Percentiles rank a stretch among this genome's conserved stretches.
These are phyloP conservation scores for Schizotus pectinicornis DNA, from an alignment of 2,888 invertebrate species.

Conservation along the genomic window DNA sequence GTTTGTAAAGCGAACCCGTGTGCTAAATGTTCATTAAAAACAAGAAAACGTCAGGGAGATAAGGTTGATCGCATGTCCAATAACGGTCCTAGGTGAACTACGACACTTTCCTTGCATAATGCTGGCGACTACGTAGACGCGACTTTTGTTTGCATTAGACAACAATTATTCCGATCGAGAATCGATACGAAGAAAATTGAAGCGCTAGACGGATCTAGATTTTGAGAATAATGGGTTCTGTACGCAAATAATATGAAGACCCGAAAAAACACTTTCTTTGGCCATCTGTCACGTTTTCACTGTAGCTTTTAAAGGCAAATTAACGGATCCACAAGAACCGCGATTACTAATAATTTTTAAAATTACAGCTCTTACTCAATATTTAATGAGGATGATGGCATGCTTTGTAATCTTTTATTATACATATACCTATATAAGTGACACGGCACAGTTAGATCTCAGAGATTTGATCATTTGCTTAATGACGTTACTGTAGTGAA, in stretches of 20 bases:
- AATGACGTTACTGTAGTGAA: too few relatives aligned
- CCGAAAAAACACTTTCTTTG: slow-evolving; percentile 36
- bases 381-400: too few relatives aligned
- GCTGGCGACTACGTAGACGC: slow-evolving; percentile 12
- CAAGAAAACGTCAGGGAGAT: slow-evolving; percentile 21
- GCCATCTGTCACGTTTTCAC: slow-evolving; percentile 45
- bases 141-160: slow-evolving; percentile 7
- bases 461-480: too few relatives aligned
- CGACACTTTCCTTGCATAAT: slow-evolving; percentile 10
- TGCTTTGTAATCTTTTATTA: too few relatives aligned
- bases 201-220: slow-evolving; percentile 5
- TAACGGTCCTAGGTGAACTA: slow-evolving; percentile 15
- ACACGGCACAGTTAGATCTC: too few relatives aligned
- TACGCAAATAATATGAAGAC: too few relatives aligned
- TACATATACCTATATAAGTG: too few relatives aligned
- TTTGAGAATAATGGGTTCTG: neutral
- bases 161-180: slow-evolving; percentile 9
- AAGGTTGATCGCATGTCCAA: slow-evolving; percentile 24
- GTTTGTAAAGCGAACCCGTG: slow-evolving; percentile 5
- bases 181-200: slow-evolving; percentile 18
- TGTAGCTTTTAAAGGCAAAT: slow-evolving; percentile 34
- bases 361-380: too few relatives aligned
- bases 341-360: too few relatives aligned
- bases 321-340: slow-evolving; percentile 1
- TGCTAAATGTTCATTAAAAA: slow-evolving; percentile 21